Evolutionary conservation across 2,888 invertebrate genomes (phyloP).

Genomic region (Sminthurides aquaticus): DNA sequence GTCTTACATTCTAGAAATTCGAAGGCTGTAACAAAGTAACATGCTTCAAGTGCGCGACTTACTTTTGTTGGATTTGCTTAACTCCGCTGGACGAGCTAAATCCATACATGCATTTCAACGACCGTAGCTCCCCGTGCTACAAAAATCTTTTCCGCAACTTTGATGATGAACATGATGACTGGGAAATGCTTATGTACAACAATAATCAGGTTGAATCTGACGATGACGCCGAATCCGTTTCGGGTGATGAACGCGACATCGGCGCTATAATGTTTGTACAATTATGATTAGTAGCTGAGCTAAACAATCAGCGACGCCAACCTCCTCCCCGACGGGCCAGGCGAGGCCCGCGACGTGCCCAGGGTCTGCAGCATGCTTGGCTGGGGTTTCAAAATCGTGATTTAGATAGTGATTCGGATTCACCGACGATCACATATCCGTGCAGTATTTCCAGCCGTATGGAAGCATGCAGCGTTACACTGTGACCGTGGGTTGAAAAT

Average conservation of each 20-base stretch:
- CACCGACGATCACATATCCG: too few relatives aligned
- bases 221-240: neutral
- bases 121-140: constrained; percentile 50
- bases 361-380: neutral
- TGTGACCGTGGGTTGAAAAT: too few relatives aligned
- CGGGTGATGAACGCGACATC: neutral
- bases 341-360: neutral
- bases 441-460: too few relatives aligned
- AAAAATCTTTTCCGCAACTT: constrained; percentile 51
- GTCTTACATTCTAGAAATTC: constrained; percentile 55
- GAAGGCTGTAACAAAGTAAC: constrained; percentile 65
- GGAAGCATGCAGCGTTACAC: too few relatives aligned
- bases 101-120: constrained; percentile 55
- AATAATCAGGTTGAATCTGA: neutral
- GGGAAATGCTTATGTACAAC: constrained; percentile 21
- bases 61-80: constrained; percentile 60
- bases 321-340: neutral
- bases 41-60: constrained; percentile 56
- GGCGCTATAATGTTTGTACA: too few relatives aligned
- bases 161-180: constrained; percentile 44
- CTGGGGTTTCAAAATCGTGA: neutral
- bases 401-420: neutral
- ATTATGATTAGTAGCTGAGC: too few relatives aligned
- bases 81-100: constrained; percentile 48
- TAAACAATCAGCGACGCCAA: neutral